Base-by-base conservation (phyloP, 2,797 vertebrate genomes). In the Coregonus suidteri region DNA sequence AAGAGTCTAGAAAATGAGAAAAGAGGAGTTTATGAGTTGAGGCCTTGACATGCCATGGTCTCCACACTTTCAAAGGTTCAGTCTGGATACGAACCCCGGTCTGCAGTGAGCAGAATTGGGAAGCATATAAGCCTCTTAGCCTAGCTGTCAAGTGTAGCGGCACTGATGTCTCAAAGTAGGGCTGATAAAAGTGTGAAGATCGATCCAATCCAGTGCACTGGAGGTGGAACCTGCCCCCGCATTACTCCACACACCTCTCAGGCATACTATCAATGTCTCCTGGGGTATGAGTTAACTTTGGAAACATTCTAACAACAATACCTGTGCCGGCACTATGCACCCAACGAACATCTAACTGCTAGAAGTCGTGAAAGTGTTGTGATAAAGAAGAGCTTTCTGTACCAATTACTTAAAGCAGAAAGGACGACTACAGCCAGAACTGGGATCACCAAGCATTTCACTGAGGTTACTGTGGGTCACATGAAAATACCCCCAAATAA, bases 61-160 rank as follows among this genome's bases (percentile, higher is more conserved):
- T 54, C 25, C 56, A 35, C 56, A 35, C 75, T 75, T 73, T 74
- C 80, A 78, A 64, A 53, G 37, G 37, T 18, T 52, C 16, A 74
- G 77, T 78, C 77, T 78, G 76, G 76, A 74, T 78, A 65, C 18
- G 64, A 65, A 77, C 77, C 73, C 59, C 66, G 35, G 70, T 68
- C 18, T 78, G 47, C 66, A 77, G 71, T 51, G 62, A 59, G 72
- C 79, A 25, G 78, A 68, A 47, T 13, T 37, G 0, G 75, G 78
- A 69, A 76, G 79, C 70, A 82, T 69, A 70, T 85, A 79, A 89
- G 86, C 85, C 85, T 81, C 88, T 87, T 72, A 84, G 78, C 71
- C 74, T 3, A 76, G 84, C 89, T 72, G 71, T 82, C 81, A 82
- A 82, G 79, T 78, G 37, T 4, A 79, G 79, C 77, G 4, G 78